Conservation (phyloP, 2,888 invertebrate genomes). For the Hanleya hanleyi region DNA sequence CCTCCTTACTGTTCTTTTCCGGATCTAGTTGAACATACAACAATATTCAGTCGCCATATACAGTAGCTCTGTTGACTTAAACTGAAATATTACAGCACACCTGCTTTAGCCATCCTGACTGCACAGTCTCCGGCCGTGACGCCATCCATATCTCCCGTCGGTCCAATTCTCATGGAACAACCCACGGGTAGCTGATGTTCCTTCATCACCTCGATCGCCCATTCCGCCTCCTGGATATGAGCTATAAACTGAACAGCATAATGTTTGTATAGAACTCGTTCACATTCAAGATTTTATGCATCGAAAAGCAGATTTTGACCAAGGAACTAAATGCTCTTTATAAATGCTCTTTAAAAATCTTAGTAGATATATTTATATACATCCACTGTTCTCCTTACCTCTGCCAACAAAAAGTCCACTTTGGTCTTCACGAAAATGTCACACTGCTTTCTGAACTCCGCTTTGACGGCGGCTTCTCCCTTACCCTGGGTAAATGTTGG, state of each 20-base stretch:
- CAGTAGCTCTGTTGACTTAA: too few relatives aligned
- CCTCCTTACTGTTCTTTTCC: too few relatives aligned
- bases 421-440: conserved; percentile 16
- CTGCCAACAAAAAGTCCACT: conserved; percentile 27
- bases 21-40: too few relatives aligned
- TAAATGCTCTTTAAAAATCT: too few relatives aligned
- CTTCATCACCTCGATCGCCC: conserved; percentile 29
- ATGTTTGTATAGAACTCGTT: too few relatives aligned
- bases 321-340: too few relatives aligned
- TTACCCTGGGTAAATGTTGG: conserved; percentile 12
- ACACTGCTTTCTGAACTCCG: conserved; percentile 23
- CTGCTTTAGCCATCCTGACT: conserved; percentile 23
- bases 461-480: conserved; percentile 20
- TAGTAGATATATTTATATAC: too few relatives aligned
- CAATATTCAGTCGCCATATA: too few relatives aligned
- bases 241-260: conserved; percentile 29
- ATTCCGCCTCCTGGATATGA: conserved; percentile 19
- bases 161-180: conserved; percentile 26
- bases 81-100: too few relatives aligned
- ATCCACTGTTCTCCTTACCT: too few relatives aligned
- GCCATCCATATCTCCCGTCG: conserved; percentile 17
- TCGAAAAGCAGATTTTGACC: too few relatives aligned
- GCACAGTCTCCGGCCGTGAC: conserved; percentile 24
- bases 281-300: too few relatives aligned
- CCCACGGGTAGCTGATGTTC: conserved; percentile 19